Evolutionary conservation across 35 echinoderm and acorn worm species (phyloP).

Genomic region (Antedon bifida): DNA sequence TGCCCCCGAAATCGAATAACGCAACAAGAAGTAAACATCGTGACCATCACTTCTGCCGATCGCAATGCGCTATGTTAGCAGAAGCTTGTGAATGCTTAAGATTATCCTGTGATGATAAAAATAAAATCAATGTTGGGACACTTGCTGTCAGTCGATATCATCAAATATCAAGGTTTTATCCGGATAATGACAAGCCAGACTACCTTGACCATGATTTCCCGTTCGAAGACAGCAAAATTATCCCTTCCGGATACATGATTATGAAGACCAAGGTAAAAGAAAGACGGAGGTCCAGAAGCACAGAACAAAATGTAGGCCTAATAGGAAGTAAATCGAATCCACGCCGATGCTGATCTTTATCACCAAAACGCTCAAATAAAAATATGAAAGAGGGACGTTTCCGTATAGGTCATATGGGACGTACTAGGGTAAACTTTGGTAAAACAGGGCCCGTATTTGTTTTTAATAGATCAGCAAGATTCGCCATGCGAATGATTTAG

Average conservation of each 20-base stretch:
- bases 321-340: neutral
- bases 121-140: conserved; percentile 18
- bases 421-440: no score
- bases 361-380: neutral
- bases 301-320: no score
- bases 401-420: neutral
- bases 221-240: no score
- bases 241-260: conserved; percentile 5
- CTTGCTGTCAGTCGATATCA: conserved; percentile 21
- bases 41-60: conserved; percentile 1
- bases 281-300: no score
- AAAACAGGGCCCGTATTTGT: no score
- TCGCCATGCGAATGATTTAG: neutral
- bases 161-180: conserved; percentile 13
- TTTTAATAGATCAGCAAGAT: neutral
- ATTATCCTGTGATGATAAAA: conserved; percentile 29
- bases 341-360: neutral
- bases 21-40: neutral
- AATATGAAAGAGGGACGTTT: no score
- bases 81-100: neutral
- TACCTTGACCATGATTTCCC: no score
- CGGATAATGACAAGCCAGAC: conserved; percentile 1
- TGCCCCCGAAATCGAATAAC: conserved; percentile 18
- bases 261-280: neutral
- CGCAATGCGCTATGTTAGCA: neutral